Evolutionary conservation across 2,113 vertebrate genomes (phyloP), one percentile per base, ranked within the genome.

Genomic region (Machaerirhynchus nigripectus): DNA sequence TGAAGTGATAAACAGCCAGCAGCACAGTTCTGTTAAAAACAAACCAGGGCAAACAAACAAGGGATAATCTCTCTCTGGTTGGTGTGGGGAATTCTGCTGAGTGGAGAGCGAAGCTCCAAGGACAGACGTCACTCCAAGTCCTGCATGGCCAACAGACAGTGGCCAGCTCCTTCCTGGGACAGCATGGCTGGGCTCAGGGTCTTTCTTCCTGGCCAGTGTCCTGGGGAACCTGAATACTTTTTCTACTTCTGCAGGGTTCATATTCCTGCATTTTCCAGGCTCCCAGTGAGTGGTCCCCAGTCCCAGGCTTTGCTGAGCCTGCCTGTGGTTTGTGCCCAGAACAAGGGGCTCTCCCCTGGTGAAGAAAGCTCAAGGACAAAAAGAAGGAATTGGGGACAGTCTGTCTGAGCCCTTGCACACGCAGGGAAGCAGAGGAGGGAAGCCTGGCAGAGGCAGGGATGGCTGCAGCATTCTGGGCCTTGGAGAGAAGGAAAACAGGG

Each of bases 1-100:
- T 11, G 83, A 93, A 94, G 96, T 60, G 88, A 90, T 96, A 95
- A 96, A 97, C 90, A 97, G 95, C 96, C 93, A 94, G 95, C 92
- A 97, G 95, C 95, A 94, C 76, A 92, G 88, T 94, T 95, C 84
- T 71, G 96, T 90, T 68, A 75, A 95, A 96, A 96, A 94, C 86
- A 96, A 94, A 96, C 60, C 86, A 69, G 90, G 79, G 88, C 88
- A 95, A 95, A 96, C 83, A 94, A 97, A 81, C 65, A 69, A 81
- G 85, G 64, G 73, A 84, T 89, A 18, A 84, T 92, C 74, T 79
- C 37, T 71, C 84, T 64, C 75, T 0, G 13, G 28, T 17, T 59
- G 64, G 64, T 23, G 64, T 3, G 0, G 79, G 33, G 83, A 95
- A 44, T 40, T 88, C 56, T 88, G 61, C 85, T 46, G 71, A 92